Conservation (phyloP, 2,888 invertebrate genomes). For the Agrochola litura region DNA sequence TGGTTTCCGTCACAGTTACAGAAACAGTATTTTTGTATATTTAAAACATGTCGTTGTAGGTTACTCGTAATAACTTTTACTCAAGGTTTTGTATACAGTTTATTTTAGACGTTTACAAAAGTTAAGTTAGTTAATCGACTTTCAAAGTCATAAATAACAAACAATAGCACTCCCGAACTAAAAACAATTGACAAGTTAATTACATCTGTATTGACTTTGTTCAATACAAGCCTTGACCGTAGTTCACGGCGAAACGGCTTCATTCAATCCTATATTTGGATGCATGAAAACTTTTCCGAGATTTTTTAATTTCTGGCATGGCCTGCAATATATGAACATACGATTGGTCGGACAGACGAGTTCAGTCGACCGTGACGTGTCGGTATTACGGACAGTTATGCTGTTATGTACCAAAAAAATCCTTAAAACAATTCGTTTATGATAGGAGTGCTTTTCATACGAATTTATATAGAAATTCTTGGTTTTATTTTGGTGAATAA, state of each 20-base stretch:
- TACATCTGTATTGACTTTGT: slow-evolving; percentile 24
- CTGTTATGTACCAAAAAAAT: slow-evolving; percentile 27
- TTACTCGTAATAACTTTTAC: slow-evolving; percentile 28
- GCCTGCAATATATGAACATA: slow-evolving; percentile 40
- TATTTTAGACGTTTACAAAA: slow-evolving; percentile 20
- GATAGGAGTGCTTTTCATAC: too few species aligned
- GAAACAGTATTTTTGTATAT: slow-evolving; percentile 36
- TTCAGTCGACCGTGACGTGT: slow-evolving; percentile 24
- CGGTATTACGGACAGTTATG: slow-evolving; percentile 22
- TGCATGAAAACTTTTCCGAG: slow-evolving; percentile 27
- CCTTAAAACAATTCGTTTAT: slow-evolving; percentile 12
- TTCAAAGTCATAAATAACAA: slow-evolving; percentile 31
- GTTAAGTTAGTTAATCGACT: slow-evolving; percentile 12
- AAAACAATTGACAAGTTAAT: slow-evolving; percentile 46
- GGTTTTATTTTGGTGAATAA: background rate
- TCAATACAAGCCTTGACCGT: slow-evolving; percentile 14
- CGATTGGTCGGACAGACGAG: slow-evolving; percentile 32
- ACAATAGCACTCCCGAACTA: background rate
- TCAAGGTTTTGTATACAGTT: background rate
- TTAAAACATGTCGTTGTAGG: slow-evolving; percentile 21
- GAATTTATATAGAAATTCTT: background rate
- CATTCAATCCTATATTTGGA: slow-evolving; percentile 22
- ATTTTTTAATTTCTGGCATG: slow-evolving; percentile 36
- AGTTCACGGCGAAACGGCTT: slow-evolving; percentile 23
- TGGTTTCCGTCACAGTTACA: slow-evolving; percentile 29